A percentile compares a stretch with the other conserved stretches of the same genome.
Evolutionary conservation across 1,140 invertebrate species (phyloP).

Genomic region (Neodiprion lecontei): DNA sequence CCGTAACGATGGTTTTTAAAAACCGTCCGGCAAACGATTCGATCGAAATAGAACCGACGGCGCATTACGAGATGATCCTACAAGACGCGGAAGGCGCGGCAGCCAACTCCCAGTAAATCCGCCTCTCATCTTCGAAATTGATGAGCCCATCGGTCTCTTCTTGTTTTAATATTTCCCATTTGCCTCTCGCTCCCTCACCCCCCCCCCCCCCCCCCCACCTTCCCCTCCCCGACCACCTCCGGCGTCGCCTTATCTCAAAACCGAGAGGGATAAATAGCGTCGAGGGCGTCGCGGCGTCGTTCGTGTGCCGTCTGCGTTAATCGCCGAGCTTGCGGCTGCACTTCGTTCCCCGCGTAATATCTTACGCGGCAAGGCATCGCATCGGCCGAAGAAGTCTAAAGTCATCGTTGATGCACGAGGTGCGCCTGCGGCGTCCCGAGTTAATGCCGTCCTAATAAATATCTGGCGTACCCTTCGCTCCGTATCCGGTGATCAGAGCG

Average conservation of each 20-base stretch:
- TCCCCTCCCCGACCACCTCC: not conserved
- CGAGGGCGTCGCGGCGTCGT: not conserved
- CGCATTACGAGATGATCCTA: not conserved
- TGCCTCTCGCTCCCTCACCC: not conserved
- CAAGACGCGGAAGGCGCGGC: not conserved
- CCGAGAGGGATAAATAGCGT: not conserved
- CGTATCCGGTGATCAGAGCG: slow-evolving; percentile 41
- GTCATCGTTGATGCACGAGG: slow-evolving; percentile 30
- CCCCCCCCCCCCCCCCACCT: not conserved
- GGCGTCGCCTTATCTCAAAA: not conserved
- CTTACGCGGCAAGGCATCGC: slow-evolving; percentile 44
- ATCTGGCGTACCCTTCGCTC: slow-evolving; percentile 34
- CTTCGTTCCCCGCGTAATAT: slow-evolving; percentile 41
- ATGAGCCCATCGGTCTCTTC: not conserved
- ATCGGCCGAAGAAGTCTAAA: slow-evolving; percentile 38
- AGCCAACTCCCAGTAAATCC: not conserved
- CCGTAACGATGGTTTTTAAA: too few species aligned
- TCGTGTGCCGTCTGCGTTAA: slow-evolving; percentile 21
- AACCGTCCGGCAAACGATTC: not conserved
- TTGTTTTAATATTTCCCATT: not conserved
- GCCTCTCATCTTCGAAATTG: slow-evolving; percentile 4
- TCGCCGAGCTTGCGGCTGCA: slow-evolving; percentile 18
- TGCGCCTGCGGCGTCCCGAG: slow-evolving; percentile 23
- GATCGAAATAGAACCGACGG: not conserved
- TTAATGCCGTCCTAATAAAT: slow-evolving; percentile 40